These are phyloP conservation scores for Eurois occulta DNA, from an alignment of 2,888 invertebrate species.

Conservation along the genomic window DNA sequence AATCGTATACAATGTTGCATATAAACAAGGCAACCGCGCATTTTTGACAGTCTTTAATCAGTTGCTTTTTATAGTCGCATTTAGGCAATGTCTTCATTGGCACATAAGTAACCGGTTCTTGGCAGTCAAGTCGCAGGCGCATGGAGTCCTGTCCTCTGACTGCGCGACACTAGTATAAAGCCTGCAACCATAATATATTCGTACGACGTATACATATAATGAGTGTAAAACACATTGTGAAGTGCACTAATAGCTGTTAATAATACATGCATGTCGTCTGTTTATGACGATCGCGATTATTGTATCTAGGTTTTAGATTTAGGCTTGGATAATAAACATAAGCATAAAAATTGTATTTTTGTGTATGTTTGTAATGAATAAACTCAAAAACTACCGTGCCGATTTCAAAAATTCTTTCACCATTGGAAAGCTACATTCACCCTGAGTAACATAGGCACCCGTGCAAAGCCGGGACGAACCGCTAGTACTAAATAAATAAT, in stretches of 20 bases:
- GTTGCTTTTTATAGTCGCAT: constrained; percentile 40
- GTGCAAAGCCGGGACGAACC: too few species aligned
- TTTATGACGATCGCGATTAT: constrained; percentile 40
- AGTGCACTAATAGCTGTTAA: constrained; percentile 58
- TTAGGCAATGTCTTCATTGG: constrained; percentile 50
- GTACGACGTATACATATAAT: constrained; percentile 34
- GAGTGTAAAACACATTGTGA: constrained; percentile 50
- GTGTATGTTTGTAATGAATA: too few species aligned
- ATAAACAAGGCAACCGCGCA: constrained; percentile 10
- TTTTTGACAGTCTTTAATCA: constrained; percentile 26
- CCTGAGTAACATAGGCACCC: too few species aligned
- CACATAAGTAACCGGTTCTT: constrained; percentile 56
- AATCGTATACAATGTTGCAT: constrained; percentile 19
- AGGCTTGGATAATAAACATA: constrained; percentile 1
- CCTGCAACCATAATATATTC: constrained; percentile 19
- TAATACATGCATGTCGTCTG: constrained; percentile 36
- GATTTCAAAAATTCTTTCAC: too few species aligned
- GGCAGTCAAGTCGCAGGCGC: constrained; percentile 3
- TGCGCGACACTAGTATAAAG: constrained; percentile 1
- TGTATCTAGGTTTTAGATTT: constrained; percentile 21
- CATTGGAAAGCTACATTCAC: too few species aligned
- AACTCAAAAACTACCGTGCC: too few species aligned
- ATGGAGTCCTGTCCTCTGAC: constrained; percentile 26
- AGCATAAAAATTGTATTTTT: too few species aligned
- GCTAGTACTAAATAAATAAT: background rate